Conservation (phyloP, 2,888 invertebrate genomes). For the Pedicia rivosa region DNA sequence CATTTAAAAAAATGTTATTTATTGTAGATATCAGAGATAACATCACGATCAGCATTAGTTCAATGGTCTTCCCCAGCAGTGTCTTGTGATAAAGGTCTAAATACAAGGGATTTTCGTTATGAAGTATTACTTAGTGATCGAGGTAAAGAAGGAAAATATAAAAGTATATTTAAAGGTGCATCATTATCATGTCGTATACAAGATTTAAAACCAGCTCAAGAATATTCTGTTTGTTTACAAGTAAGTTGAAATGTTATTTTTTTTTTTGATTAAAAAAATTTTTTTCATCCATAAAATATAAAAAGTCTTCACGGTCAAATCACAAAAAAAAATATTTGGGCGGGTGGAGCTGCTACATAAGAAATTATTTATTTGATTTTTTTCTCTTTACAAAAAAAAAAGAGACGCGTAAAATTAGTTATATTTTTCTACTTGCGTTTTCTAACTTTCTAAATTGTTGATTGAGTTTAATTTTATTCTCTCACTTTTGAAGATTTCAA, state of each 20-base stretch:
- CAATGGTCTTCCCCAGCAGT: constrained; percentile 56
- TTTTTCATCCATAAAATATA: too few relatives aligned
- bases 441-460: too few relatives aligned
- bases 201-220: constrained; percentile 75
- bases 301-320: too few relatives aligned
- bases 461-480: too few relatives aligned
- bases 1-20: too few relatives aligned
- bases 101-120: constrained; percentile 41
- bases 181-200: constrained; percentile 64
- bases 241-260: constrained; percentile 33
- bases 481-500: too few relatives aligned
- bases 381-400: too few relatives aligned
- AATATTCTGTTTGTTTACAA: constrained; percentile 68
- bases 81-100: constrained; percentile 19
- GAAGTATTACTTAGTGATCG: constrained; percentile 67
- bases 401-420: too few relatives aligned
- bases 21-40: constrained; percentile 65
- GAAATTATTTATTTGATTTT: too few relatives aligned
- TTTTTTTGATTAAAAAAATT: background rate
- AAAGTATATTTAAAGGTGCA: constrained; percentile 65
- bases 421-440: too few relatives aligned
- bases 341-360: too few relatives aligned
- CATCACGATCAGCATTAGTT: constrained; percentile 68
- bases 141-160: constrained; percentile 66
- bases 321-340: too few relatives aligned